phyloP scores from a whole-genome alignment of 35 echinoderm and acorn worm species.

The Eucidaris tribuloides region DNA sequence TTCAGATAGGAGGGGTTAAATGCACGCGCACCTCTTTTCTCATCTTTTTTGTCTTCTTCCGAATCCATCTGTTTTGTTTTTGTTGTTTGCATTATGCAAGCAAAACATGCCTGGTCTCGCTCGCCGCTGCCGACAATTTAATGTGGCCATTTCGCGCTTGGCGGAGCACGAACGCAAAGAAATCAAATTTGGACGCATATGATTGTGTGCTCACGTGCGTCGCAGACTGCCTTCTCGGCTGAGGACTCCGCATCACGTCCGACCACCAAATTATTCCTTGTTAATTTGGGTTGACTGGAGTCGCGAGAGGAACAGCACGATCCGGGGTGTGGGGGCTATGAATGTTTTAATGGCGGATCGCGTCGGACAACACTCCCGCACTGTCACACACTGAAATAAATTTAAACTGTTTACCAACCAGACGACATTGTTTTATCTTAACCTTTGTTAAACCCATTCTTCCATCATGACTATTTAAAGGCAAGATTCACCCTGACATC shows the following conservation, averaged over 20 bases:
- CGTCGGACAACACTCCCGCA: too few species aligned
- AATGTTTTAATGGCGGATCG: background rate
- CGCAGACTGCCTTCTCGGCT: background rate
- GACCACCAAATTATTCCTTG: slow-evolving; percentile 18
- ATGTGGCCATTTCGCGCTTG: slow-evolving; percentile 35
- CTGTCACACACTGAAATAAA: too few species aligned
- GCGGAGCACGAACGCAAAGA: slow-evolving; percentile 34
- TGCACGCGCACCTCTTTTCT: slow-evolving; percentile 9
- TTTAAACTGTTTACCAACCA: too few species aligned
- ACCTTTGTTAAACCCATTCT: too few species aligned
- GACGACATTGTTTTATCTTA: too few species aligned
- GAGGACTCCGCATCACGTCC: background rate
- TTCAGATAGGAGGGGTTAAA: slow-evolving; percentile 2
- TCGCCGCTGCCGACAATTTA: slow-evolving; percentile 17
- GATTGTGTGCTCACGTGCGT: slow-evolving; percentile 31
- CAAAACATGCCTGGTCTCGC: slow-evolving; percentile 22
- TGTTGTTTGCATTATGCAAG: slow-evolving; percentile 24
- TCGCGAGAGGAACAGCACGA: background rate
- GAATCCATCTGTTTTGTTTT: slow-evolving; percentile 38
- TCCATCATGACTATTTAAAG: too few species aligned
- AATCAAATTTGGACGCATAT: slow-evolving; percentile 26
- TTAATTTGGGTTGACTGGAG: slow-evolving; percentile 31
- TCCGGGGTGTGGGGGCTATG: background rate
- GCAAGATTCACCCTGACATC: too few species aligned
- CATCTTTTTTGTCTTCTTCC: background rate